Evolutionary conservation across 2,113 vertebrate species (phyloP).

Genomic region (Rhea americana): DNA sequence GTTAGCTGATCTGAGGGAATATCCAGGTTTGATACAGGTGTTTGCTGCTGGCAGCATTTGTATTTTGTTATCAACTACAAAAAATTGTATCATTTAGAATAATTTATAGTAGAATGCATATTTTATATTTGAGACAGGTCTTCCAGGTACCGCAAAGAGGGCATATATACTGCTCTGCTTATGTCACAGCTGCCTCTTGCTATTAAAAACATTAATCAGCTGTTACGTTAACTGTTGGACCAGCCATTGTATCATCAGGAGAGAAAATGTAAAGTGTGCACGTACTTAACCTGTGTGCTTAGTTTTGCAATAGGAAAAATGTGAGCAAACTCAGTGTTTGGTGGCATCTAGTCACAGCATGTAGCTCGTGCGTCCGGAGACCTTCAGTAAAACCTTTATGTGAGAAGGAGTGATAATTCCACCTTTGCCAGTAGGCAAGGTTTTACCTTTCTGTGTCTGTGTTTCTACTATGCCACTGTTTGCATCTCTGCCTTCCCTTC

Average conservation of each 20-base stretch:
- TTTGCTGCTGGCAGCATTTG: background rate
- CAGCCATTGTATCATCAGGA: background rate
- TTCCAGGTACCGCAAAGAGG: too few species aligned
- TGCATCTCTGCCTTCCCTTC: background rate
- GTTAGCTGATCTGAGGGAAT: background rate
- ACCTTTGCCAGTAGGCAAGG: background rate
- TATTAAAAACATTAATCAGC: background rate
- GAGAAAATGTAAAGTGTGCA: background rate
- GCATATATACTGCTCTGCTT: background rate
- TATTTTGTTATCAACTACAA: background rate
- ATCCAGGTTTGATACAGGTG: fast-evolving
- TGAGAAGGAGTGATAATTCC: background rate
- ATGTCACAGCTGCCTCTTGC: background rate
- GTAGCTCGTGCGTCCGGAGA: background rate
- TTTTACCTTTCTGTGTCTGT: background rate
- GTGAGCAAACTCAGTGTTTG: background rate
- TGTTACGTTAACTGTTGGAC: background rate
- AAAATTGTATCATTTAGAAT: background rate
- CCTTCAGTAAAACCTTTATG: background rate
- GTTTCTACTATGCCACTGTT: background rate
- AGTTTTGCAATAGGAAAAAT: background rate
- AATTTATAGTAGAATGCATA: background rate
- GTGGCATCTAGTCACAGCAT: background rate
- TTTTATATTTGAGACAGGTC: background rate
- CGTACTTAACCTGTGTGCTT: background rate